Evolutionary conservation across 2,113 vertebrate genomes (phyloP).

Genomic region (Epinephelus lanceolatus): DNA sequence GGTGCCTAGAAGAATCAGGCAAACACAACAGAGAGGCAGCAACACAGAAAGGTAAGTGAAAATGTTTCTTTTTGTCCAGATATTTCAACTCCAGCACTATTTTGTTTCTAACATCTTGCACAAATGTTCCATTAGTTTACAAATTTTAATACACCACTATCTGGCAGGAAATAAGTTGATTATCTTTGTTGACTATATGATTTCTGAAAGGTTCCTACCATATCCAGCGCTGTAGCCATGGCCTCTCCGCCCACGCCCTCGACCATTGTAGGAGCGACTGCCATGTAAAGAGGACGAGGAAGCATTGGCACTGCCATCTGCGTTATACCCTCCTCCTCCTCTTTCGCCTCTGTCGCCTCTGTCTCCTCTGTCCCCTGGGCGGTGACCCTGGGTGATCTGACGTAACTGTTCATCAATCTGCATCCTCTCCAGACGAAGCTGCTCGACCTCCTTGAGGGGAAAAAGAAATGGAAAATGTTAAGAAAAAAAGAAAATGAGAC

Average conservation of each 20-base stretch:
- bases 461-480: neutral
- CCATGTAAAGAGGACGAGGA: constrained; percentile 88
- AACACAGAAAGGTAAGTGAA: neutral
- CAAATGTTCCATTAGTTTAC: neutral
- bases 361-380: constrained; percentile 84
- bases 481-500: neutral
- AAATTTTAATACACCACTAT: neutral
- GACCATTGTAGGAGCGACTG: constrained; percentile 93
- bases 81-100: neutral
- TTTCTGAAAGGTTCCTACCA: constrained; percentile 80
- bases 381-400: constrained; percentile 95
- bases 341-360: constrained; percentile 43
- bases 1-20: constrained; percentile 85
- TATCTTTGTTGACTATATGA: neutral
- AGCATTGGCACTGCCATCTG: constrained; percentile 87
- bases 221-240: constrained; percentile 95
- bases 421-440: constrained; percentile 95
- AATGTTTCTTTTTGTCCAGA: neutral
- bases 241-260: constrained; percentile 93
- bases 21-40: neutral
- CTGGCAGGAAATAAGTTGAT: neutral
- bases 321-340: constrained; percentile 89
- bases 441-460: constrained; percentile 93
- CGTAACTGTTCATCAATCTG: constrained; percentile 98
- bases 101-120: neutral